These are phyloP conservation scores for Astreopora myriophthalma DNA, from an alignment of 64 coral and sea anemone species.

Conservation along the genomic window DNA sequence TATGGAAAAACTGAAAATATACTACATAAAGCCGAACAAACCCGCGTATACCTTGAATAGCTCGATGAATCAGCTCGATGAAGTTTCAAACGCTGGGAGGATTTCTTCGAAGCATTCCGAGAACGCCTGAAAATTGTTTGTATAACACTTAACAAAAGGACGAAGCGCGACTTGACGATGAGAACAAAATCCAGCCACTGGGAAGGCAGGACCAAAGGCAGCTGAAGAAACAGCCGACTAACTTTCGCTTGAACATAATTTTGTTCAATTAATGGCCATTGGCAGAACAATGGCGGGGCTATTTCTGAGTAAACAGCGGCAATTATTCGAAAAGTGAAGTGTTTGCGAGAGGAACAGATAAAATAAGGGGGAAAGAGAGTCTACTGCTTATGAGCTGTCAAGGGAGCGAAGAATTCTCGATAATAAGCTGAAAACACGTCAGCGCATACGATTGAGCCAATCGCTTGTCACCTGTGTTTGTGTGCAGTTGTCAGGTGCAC, in stretches of 20 bases:
- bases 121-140: not conserved
- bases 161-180: not conserved
- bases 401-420: slow-evolving; percentile 53
- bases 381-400: slow-evolving; percentile 59
- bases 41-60: not conserved
- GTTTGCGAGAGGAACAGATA: slow-evolving; percentile 60
- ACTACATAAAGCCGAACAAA: not conserved
- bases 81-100: not conserved
- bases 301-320: slow-evolving; percentile 69
- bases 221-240: slow-evolving; percentile 73
- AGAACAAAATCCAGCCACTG: not conserved
- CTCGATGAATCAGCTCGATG: not conserved
- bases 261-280: slow-evolving; percentile 90
- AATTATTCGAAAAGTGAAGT: slow-evolving; percentile 79
- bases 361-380: slow-evolving; percentile 49
- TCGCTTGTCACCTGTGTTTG: slow-evolving; percentile 73
- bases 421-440: slow-evolving; percentile 66
- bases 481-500: slow-evolving; percentile 62
- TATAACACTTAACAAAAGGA: not conserved
- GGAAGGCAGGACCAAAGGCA: not conserved
- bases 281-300: slow-evolving; percentile 60
- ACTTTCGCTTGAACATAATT: slow-evolving; percentile 75
- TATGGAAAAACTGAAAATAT: not conserved
- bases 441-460: slow-evolving; percentile 67
- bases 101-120: not conserved